Evolutionary conservation across 2,113 vertebrate genomes (phyloP).

Genomic region (Pteronura brasiliensis): DNA sequence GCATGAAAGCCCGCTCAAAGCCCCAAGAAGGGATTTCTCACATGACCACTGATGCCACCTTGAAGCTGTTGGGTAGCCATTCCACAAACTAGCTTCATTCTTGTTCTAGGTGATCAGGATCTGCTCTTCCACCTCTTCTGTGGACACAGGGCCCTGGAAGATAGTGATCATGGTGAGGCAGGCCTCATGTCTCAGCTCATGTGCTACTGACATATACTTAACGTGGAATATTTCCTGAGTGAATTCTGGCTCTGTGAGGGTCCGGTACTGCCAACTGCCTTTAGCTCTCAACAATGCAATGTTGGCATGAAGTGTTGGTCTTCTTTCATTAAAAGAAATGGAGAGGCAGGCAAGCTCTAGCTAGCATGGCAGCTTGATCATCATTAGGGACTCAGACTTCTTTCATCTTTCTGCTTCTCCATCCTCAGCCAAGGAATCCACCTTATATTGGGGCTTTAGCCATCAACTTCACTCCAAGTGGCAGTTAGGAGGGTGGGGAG

Average conservation of each 20-base stretch:
- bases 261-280: constrained; percentile 86
- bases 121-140: constrained; percentile 91
- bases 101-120: constrained; percentile 90
- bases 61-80: constrained; percentile 90
- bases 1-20: constrained; percentile 80
- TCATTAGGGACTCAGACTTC: not conserved
- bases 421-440: not conserved
- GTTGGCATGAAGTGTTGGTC: constrained; percentile 85
- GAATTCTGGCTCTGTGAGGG: constrained; percentile 86
- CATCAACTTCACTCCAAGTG: not conserved
- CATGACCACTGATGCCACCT: constrained; percentile 77
- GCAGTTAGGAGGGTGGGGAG: not conserved
- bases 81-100: constrained; percentile 91
- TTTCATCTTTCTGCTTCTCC: not conserved
- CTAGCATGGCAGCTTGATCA: not conserved
- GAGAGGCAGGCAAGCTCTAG: not conserved
- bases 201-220: constrained; percentile 90
- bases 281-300: constrained; percentile 87
- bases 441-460: not conserved
- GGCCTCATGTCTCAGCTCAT: constrained; percentile 85
- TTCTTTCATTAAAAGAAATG: not conserved
- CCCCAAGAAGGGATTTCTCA: constrained; percentile 84
- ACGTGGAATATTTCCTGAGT: constrained; percentile 90
- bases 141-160: constrained; percentile 89
- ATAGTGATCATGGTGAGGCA: constrained; percentile 86